A percentile compares a stretch with the other conserved stretches of the same genome.
These are phyloP conservation scores for Dicyrtomina minuta DNA, from an alignment of 2,888 invertebrate genomes.

Conservation along the genomic window DNA sequence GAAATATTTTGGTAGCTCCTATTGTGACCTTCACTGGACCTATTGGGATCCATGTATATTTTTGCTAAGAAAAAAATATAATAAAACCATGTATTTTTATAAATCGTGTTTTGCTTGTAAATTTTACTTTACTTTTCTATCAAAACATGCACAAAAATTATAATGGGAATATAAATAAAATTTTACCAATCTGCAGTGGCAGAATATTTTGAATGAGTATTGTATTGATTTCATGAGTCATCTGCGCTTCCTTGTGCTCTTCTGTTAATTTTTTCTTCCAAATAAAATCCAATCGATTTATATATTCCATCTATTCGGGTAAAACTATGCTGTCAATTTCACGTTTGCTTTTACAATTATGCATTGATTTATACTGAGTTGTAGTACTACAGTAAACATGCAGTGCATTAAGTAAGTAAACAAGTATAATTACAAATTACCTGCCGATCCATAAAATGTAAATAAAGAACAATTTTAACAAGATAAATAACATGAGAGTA, in stretches of 20 bases:
- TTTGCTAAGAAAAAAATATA: too few species aligned
- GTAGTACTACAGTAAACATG: too few species aligned
- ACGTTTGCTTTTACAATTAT: not conserved
- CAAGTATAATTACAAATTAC: slow-evolving; percentile 56
- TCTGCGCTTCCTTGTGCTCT: slow-evolving; percentile 81
- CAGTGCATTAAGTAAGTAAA: too few species aligned
- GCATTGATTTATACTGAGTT: not conserved
- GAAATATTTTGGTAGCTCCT: slow-evolving; percentile 85
- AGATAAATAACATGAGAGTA: slow-evolving; percentile 74
- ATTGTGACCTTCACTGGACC: slow-evolving; percentile 69
- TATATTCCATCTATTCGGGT: slow-evolving; percentile 76
- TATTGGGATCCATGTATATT: slow-evolving; percentile 71
- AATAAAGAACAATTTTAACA: slow-evolving; percentile 70
- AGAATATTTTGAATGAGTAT: slow-evolving; percentile 88
- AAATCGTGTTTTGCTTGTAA: not conserved
- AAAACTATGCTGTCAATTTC: slow-evolving; percentile 37
- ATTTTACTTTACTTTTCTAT: not conserved
- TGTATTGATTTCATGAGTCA: slow-evolving; percentile 83
- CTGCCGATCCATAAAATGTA: slow-evolving; percentile 84
- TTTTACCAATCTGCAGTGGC: slow-evolving; percentile 82
- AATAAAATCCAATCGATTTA: slow-evolving; percentile 81
- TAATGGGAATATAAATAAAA: not conserved
- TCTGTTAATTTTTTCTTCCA: slow-evolving; percentile 75
- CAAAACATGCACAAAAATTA: too few species aligned
- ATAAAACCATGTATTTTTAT: too few species aligned